Conservation (phyloP, 2,797 vertebrate species). For the Molossus molossus region DNA sequence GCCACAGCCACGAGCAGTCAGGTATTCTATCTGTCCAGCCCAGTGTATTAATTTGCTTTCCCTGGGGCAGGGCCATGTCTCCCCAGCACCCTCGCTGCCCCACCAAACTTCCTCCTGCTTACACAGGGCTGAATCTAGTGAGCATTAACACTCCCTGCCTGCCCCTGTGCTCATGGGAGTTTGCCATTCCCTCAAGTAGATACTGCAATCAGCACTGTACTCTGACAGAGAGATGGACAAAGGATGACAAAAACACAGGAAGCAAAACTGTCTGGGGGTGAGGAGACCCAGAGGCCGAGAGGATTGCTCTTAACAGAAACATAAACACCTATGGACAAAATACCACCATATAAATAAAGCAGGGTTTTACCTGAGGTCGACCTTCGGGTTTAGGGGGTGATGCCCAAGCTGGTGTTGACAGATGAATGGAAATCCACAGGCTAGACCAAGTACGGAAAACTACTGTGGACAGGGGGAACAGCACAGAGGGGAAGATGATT, state of each 20-base stretch:
- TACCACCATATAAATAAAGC: not conserved
- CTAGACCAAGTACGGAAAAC: not conserved
- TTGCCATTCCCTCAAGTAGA: not conserved
- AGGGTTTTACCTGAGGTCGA: not conserved
- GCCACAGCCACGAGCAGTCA: not conserved
- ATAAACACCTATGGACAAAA: not conserved
- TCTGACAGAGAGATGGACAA: not conserved
- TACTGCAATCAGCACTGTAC: not conserved
- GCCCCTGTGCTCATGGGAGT: not conserved
- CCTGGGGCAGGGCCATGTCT: not conserved
- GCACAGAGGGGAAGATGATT: accelerated
- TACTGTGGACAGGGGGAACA: not conserved
- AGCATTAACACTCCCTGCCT: not conserved
- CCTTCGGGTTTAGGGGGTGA: not conserved
- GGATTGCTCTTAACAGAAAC: not conserved
- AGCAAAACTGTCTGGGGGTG: not conserved
- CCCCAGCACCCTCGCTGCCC: not conserved
- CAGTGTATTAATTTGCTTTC: not conserved
- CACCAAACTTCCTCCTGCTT: not conserved
- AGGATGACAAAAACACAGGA: not conserved
- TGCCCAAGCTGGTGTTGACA: not conserved
- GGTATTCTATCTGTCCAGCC: not conserved
- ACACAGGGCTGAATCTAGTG: not conserved
- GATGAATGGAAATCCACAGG: not conserved
- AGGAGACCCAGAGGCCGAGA: not conserved